A percentile compares a stretch with the other conserved stretches of the same genome.
Evolutionary conservation across 2,797 vertebrate species (phyloP).

Genomic region (Falco peregrinus): DNA sequence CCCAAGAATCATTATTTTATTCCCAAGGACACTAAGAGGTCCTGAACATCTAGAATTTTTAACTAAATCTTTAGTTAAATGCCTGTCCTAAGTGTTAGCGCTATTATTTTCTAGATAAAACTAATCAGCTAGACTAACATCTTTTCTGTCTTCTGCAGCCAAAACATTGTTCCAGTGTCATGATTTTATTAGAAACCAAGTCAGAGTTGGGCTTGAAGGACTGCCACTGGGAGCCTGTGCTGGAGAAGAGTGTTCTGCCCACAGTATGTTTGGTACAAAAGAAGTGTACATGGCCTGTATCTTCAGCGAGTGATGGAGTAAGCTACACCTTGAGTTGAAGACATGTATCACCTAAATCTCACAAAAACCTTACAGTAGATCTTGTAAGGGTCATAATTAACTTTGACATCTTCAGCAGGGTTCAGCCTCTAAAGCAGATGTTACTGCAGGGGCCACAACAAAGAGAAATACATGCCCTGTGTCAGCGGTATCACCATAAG

Average conservation of each 20-base stretch:
- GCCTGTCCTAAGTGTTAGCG: not conserved
- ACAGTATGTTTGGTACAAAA: not conserved
- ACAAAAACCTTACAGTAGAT: not conserved
- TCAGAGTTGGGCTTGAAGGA: not conserved
- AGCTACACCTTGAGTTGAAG: not conserved
- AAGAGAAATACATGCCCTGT: not conserved
- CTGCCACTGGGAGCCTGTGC: not conserved
- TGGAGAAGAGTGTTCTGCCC: not conserved
- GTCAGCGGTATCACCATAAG: fast-evolving
- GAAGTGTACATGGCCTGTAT: not conserved
- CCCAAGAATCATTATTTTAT: too few relatives aligned
- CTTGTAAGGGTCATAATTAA: not conserved
- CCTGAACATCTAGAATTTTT: not conserved
- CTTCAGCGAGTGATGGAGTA: not conserved
- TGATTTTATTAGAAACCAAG: not conserved
- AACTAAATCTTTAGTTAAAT: not conserved
- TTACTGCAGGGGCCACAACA: not conserved
- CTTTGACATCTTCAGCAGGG: not conserved
- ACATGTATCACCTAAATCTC: not conserved
- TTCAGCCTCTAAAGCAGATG: not conserved
- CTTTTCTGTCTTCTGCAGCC: not conserved
- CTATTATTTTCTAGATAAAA: not conserved
- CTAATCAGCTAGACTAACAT: not conserved
- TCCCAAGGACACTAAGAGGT: not conserved
- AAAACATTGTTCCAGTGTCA: not conserved